Evolutionary conservation across 2,888 invertebrate genomes (phyloP).

Genomic region (Heterodera filipjevi): DNA sequence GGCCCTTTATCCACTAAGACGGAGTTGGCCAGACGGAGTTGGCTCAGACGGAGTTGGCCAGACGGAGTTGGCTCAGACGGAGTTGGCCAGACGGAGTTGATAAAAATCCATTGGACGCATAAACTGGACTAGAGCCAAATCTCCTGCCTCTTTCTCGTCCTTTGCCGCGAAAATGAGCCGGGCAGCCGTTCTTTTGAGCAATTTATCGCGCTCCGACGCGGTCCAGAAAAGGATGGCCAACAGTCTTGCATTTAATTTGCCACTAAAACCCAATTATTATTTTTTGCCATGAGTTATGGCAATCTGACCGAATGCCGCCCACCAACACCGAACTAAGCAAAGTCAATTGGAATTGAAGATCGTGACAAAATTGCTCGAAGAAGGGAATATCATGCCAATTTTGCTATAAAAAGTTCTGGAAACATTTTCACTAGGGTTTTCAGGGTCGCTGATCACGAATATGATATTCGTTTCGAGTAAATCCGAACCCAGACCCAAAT

Average conservation of each 20-base stretch:
- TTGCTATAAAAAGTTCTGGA: no score
- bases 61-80: no score
- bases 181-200: slow-evolving; percentile 6
- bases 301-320: slow-evolving; percentile 1
- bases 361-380: slow-evolving; percentile 3
- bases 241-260: slow-evolving; percentile 20
- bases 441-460: no score
- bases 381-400: neutral
- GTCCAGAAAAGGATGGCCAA: slow-evolving; percentile 21
- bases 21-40: no score
- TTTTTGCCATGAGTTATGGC: neutral
- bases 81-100: no score
- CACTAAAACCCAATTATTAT: neutral
- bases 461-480: no score
- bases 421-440: no score
- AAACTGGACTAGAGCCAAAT: no score
- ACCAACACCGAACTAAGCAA: slow-evolving; percentile 14
- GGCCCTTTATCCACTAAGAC: no score
- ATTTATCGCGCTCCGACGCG: slow-evolving; percentile 12
- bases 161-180: slow-evolving; percentile 16
- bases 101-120: neutral
- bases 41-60: no score
- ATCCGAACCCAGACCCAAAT: no score
- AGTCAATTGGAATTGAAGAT: neutral
- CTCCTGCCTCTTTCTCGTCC: slow-evolving; percentile 19